phyloP scores from a whole-genome alignment of 2,797 vertebrate genomes.

The Enteromius fasciolatus region DNA sequence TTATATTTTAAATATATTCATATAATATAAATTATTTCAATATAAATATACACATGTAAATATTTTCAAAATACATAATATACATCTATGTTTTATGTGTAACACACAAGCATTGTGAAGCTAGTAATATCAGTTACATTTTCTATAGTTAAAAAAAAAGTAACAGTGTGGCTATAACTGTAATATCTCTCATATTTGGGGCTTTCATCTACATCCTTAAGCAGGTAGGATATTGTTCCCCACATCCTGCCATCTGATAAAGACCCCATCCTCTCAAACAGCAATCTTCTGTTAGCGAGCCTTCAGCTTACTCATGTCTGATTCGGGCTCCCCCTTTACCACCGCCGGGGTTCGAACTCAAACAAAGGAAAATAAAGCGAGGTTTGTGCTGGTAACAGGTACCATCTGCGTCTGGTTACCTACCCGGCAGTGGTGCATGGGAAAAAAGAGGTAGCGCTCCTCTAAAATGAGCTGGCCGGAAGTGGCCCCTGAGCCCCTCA shows the following conservation, averaged over 20 bases:
- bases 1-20: too few relatives aligned
- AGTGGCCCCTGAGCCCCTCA: conserved; percentile 46
- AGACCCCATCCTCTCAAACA: conserved; percentile 11
- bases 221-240: conserved; percentile 59
- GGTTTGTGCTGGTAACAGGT: conserved; percentile 75
- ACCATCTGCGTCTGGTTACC: conserved; percentile 77
- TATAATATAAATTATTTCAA: too few relatives aligned
- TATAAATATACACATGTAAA: too few relatives aligned
- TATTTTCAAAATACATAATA: too few relatives aligned
- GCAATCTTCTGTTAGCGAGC: conserved; percentile 20
- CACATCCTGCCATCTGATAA: conserved; percentile 60
- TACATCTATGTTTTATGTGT: neutral
- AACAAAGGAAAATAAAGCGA: conserved; percentile 72
- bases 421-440: conserved; percentile 63
- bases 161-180: neutral
- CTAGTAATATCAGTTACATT: neutral
- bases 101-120: neutral
- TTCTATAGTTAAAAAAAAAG: neutral
- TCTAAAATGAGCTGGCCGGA: conserved; percentile 54
- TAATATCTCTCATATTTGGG: neutral
- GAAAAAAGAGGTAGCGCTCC: conserved; percentile 51
- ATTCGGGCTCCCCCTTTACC: conserved; percentile 68
- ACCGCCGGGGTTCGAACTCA: conserved; percentile 69
- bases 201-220: conserved; percentile 48
- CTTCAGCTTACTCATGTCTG: conserved; percentile 54